Evolutionary conservation across 2,797 vertebrate genomes (phyloP).

Genomic region (Mus spretus): DNA sequence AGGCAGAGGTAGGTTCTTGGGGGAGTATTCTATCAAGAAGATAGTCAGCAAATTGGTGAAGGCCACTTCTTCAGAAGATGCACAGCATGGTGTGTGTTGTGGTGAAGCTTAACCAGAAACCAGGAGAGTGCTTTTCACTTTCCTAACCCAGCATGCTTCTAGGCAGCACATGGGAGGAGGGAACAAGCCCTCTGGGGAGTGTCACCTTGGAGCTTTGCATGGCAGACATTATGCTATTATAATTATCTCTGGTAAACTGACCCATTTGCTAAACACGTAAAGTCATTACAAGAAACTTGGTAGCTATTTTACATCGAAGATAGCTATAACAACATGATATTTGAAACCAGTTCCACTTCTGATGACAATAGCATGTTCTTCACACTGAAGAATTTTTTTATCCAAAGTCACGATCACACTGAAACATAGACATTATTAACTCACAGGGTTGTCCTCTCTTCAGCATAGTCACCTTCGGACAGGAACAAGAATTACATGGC

Average conservation of each 20-base stretch:
- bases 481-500: background rate
- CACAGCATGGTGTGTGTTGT: fast-evolving
- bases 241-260: background rate
- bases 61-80: background rate
- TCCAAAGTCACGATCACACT: background rate
- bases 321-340: background rate
- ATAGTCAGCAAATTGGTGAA: background rate
- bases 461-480: background rate
- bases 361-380: background rate
- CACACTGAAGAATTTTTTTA: background rate
- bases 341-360: background rate
- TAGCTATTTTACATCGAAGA: background rate
- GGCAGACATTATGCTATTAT: no score
- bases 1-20: background rate
- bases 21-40: background rate
- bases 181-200: background rate
- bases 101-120: background rate
- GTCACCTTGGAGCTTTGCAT: background rate
- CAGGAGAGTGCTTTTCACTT: no score
- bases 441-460: background rate
- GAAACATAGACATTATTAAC: background rate
- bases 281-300: background rate
- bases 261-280: background rate
- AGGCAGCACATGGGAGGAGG: background rate
- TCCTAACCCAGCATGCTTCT: fast-evolving